Conservation (phyloP, 2,113 vertebrate species). For the Phalacrocorax carbo region DNA sequence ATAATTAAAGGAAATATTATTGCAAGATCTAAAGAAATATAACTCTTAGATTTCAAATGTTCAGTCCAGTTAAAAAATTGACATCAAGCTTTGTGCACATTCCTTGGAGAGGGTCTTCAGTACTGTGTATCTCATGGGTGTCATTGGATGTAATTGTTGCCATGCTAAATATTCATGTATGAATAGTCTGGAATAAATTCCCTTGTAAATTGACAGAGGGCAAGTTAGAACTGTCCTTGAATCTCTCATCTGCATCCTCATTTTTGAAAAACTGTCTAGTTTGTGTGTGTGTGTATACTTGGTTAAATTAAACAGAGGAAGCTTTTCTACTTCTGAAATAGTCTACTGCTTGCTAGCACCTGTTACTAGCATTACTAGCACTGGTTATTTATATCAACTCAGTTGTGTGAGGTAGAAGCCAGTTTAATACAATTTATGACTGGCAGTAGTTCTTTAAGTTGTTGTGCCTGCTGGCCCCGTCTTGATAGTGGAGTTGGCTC, state of each 20-base stretch:
- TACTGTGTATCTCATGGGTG: constrained; percentile 59
- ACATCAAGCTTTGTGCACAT: neutral
- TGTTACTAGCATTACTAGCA: neutral
- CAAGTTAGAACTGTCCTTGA: constrained; percentile 76
- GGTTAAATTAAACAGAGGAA: constrained; percentile 39
- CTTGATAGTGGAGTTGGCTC: neutral
- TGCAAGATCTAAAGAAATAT: neutral
- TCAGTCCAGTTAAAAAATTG: constrained; percentile 24
- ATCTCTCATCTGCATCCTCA: constrained; percentile 71
- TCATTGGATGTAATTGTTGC: constrained; percentile 72
- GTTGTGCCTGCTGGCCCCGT: neutral
- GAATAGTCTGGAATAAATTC: constrained; percentile 73
- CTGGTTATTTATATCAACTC: neutral
- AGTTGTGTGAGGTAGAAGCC: neutral
- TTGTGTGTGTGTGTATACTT: neutral
- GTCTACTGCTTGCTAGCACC: neutral
- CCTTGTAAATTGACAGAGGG: constrained; percentile 75
- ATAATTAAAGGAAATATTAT: neutral
- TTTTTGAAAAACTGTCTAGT: constrained; percentile 72
- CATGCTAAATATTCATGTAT: constrained; percentile 79
- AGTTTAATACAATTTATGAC: neutral
- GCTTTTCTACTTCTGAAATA: neutral
- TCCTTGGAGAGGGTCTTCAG: constrained; percentile 47
- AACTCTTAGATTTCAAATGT: constrained; percentile 20
- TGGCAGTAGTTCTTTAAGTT: neutral